Conservation (phyloP, 2,888 invertebrate genomes). For the Mongoloraphidia duomilia region DNA sequence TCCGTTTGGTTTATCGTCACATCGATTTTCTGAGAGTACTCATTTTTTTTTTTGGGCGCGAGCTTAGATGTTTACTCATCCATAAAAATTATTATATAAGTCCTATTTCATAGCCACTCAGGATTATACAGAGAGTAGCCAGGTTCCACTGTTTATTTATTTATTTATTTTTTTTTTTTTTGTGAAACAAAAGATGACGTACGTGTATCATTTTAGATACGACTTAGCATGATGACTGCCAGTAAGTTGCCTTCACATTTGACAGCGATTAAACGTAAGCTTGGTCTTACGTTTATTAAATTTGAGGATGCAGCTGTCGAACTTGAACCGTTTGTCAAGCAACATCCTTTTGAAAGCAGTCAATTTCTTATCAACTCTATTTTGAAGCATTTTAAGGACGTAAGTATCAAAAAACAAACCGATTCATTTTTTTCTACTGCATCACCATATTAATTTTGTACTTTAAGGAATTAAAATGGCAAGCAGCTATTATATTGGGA, state of each 20-base stretch:
- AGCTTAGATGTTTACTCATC: too few species aligned
- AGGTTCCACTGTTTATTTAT: too few species aligned
- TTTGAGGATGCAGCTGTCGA: constrained; percentile 95
- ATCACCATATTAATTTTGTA: neutral
- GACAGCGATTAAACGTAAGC: constrained; percentile 63
- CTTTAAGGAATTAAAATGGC: constrained; percentile 73
- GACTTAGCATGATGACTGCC: constrained; percentile 79
- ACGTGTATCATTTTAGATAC: constrained; percentile 44
- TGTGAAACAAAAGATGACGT: neutral
- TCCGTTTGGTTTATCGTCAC: too few species aligned
- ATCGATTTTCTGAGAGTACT: too few species aligned
- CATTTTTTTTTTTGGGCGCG: too few species aligned
- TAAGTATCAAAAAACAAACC: constrained; percentile 22
- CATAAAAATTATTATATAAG: too few species aligned
- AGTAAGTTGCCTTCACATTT: constrained; percentile 67
- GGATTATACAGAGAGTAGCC: too few species aligned
- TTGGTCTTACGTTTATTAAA: constrained; percentile 79
- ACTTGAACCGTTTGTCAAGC: constrained; percentile 72
- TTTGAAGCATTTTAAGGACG: constrained; percentile 73
- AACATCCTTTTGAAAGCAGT: constrained; percentile 84
- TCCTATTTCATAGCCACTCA: too few species aligned
- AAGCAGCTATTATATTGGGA: constrained; percentile 88
- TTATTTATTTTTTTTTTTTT: constrained; percentile 2
- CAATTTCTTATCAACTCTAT: constrained; percentile 70
- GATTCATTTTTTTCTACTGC: neutral